phyloP scores from a whole-genome alignment of 2,113 vertebrate genomes.

The Larimichthys crocea region DNA sequence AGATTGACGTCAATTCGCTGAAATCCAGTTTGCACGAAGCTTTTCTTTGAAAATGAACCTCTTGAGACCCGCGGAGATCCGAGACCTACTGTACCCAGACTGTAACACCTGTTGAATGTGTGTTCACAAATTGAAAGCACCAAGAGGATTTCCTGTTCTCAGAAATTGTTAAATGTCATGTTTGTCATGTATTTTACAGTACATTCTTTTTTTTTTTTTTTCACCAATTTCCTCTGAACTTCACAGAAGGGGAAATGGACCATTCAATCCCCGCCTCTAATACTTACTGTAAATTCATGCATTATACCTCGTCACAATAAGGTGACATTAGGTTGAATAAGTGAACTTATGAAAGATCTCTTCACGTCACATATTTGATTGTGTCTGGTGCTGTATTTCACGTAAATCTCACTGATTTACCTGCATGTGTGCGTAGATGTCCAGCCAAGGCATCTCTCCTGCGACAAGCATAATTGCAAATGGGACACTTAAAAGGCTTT shows the following conservation, averaged over 20 bases:
- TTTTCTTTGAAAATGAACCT: constrained; percentile 73
- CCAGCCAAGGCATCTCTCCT: constrained; percentile 93
- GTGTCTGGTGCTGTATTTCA: not conserved
- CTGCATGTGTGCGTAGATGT: constrained; percentile 94
- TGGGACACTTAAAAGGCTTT: constrained; percentile 97
- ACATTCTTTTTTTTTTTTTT: constrained; percentile 24
- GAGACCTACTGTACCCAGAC: constrained; percentile 36
- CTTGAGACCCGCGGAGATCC: constrained; percentile 37
- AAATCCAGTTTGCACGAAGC: constrained; percentile 58
- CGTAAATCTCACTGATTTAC: constrained; percentile 77
- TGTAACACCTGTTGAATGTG: constrained; percentile 64
- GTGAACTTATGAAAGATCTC: not conserved
- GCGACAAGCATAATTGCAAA: constrained; percentile 96
- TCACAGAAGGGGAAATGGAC: constrained; percentile 46
- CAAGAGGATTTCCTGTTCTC: constrained; percentile 86
- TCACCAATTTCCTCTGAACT: constrained; percentile 68
- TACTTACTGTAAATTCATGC: not conserved
- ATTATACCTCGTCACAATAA: not conserved
- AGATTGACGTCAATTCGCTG: constrained; percentile 78
- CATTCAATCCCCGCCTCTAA: constrained; percentile 30
- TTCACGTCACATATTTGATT: not conserved
- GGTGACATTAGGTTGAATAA: not conserved
- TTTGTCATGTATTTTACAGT: constrained; percentile 58
- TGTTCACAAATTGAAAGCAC: constrained; percentile 70
- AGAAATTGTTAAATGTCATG: constrained; percentile 82